phyloP scores from a whole-genome alignment of 2,113 vertebrate species.

The Callionymus lyra region DNA sequence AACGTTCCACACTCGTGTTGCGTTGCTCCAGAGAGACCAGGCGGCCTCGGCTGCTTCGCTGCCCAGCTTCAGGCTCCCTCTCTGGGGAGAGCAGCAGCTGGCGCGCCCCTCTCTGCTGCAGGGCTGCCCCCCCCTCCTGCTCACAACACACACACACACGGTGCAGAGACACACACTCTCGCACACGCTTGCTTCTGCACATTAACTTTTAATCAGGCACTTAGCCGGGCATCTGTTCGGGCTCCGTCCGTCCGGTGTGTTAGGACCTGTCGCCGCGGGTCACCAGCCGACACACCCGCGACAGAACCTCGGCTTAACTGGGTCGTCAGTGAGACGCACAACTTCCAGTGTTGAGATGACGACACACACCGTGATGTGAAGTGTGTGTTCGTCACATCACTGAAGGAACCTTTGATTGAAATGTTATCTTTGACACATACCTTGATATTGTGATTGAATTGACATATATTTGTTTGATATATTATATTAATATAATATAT shows the following conservation, averaged over 20 bases:
- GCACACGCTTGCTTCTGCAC: slow-evolving; percentile 42
- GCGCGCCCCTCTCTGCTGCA: slow-evolving; percentile 56
- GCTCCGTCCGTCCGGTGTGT: slow-evolving; percentile 47
- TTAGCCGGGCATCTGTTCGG: slow-evolving; percentile 70
- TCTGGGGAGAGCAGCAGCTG: slow-evolving; percentile 60
- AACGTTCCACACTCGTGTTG: too few relatives aligned
- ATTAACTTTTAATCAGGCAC: slow-evolving; percentile 75
- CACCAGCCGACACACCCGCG: slow-evolving; percentile 48
- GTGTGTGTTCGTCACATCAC: too few relatives aligned
- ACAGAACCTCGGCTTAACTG: slow-evolving; percentile 54
- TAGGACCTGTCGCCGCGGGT: slow-evolving; percentile 62
- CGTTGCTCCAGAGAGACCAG: slow-evolving; percentile 25
- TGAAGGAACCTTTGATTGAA: too few relatives aligned
- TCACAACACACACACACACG: slow-evolving; percentile 23
- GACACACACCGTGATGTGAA: too few relatives aligned
- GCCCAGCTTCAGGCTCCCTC: slow-evolving; percentile 58
- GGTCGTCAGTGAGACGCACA: too few relatives aligned
- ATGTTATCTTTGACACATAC: too few relatives aligned
- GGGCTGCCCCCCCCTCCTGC: slow-evolving; percentile 45
- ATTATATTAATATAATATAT: too few relatives aligned
- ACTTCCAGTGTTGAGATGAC: too few relatives aligned
- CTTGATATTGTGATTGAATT: too few relatives aligned
- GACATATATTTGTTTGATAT: too few relatives aligned
- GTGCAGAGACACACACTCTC: slow-evolving; percentile 12
- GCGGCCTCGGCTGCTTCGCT: slow-evolving; percentile 46